Base-by-base conservation (phyloP, 2,113 vertebrate species). In the Notiomystis cincta region DNA sequence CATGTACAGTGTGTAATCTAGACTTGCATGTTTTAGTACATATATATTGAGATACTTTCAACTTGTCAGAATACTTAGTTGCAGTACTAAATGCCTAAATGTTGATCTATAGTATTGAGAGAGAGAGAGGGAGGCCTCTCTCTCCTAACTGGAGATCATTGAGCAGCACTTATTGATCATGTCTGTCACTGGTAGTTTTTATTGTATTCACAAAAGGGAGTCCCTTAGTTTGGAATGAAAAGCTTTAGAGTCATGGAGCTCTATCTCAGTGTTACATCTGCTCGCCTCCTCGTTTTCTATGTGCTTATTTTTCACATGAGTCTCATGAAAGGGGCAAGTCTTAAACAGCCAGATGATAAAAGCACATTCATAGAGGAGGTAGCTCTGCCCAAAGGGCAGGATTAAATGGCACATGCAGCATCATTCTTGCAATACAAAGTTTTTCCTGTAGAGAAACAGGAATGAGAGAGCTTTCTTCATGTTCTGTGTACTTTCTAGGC, bases 361-460 rank as follows among this genome's bases (percentile, higher is more conserved):
- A 87, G 47, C 69, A 51, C 33, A 10, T 80, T 91, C 54, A 45
- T 86, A 24, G 88, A 67, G 28, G 51, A 87, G 42, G 28, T 57
- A 23, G 35, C 67, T 70, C 56, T 95, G 54, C 77, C 45, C 67
- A 61, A 22, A 84, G 82, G 77, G 56, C 65, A 91, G 88, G 60
- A 51, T 85, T 89, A 85, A 95, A 54, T 56, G 58, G 60, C 71
- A 75, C 23, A 4, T 69, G 69, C 35, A 38, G 69, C 57, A 85
- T 80, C 76, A 20, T 62, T 86, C 82, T 92, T 91, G 89, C 53
- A 77, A 73, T 61, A 20, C 84, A 42, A 81, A 76, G 86, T 78
- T 96, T 92, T 89, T 87, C 47, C 70, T 80, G 28, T 40, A 25
- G 67, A 92, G 96, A 89, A 96, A 60, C 23, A 79, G 84, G 53